Evolutionary conservation across 2,797 vertebrate species (phyloP), one percentile per base, ranked within the genome.

Genomic region (Ictinia mississippiensis): DNA sequence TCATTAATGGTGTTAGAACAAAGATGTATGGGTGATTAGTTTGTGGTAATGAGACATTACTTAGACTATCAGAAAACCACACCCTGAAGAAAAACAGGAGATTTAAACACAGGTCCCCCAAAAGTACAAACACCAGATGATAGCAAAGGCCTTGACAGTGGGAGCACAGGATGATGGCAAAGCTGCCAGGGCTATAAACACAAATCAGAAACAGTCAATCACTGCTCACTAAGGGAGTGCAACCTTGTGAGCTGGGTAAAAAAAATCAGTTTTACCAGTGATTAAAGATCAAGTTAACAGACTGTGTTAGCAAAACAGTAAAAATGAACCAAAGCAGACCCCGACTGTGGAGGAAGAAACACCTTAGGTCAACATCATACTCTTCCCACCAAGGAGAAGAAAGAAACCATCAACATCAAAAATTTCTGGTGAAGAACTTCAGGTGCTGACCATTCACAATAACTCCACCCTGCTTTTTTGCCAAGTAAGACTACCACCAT

Each of bases 291-390:
- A 70, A 50, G 17, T 40, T 58, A 74, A 78, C 21, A 42, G 38
- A 83, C 21, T 44, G 12, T 23, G 7, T 55, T 31, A 80, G 35
- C 18, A 45, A 59, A 79, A 61, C 21, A n/a, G 31, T 8, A 70
- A 52, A 83, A 83, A 83, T 10, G 1, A 94, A 59, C 10, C 6
- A 63, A 83, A 88, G 21, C 23, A 85, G 44, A 9, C 10, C 15
- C 10, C 1, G 4, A 0, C 1, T 14, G 4, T 2, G 5, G 18
- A 42, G 23, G 7, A 71, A 74, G 22, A 67, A 83, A 45, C 9
- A 33, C 3, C 31, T 23, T 11, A 44, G 19, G 23, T 45, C 33
- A 89, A 49, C 19, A 62, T 7, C 26, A 56, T 11, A 29, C 6
- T 65, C 7, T 45, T 71, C 8, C 50, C 13, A 58, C 31, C 6